These are phyloP conservation scores for Aphyosemion australe DNA, from an alignment of 2,113 vertebrate species.

Conservation along the genomic window DNA sequence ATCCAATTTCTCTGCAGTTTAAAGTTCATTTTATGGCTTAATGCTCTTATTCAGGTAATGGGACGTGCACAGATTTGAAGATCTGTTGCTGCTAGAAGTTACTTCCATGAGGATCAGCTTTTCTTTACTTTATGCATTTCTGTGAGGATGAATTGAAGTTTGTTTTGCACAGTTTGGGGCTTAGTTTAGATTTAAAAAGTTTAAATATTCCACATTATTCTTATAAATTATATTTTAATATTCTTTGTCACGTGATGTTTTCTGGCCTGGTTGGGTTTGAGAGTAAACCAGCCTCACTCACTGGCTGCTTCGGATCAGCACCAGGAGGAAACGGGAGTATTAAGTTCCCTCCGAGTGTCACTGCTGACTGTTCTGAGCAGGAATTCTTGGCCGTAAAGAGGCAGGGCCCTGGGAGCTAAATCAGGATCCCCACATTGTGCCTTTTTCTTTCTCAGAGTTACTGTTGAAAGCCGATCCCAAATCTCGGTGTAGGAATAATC, in stretches of 20 bases:
- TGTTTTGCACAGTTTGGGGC: no score
- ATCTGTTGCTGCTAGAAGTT: constrained; percentile 7
- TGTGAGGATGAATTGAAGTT: no score
- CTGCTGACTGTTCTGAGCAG: constrained; percentile 40
- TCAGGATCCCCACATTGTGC: constrained; percentile 2
- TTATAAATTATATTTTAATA: not conserved
- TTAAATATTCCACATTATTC: no score
- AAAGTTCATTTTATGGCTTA: no score
- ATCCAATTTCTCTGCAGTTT: no score
- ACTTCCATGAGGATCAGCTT: not conserved
- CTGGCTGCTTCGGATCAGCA: constrained; percentile 47
- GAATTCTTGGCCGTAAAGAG: constrained; percentile 46
- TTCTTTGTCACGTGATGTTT: constrained; percentile 47
- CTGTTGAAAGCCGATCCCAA: constrained; percentile 3
- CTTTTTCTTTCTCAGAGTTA: not conserved
- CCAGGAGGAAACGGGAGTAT: constrained; percentile 37
- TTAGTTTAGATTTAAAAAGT: no score
- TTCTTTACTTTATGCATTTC: no score
- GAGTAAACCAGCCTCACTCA: constrained; percentile 28
- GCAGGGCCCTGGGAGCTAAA: constrained; percentile 26
- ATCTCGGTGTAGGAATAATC: constrained; percentile 14
- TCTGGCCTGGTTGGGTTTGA: constrained; percentile 43
- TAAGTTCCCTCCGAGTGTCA: constrained; percentile 23
- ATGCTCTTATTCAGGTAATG: no score
- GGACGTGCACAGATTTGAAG: not conserved